Percentiles rank a stretch among this genome's conserved stretches.
These are phyloP conservation scores for Globodera rostochiensis DNA, from an alignment of 1,140 invertebrate genomes.

Conservation along the genomic window DNA sequence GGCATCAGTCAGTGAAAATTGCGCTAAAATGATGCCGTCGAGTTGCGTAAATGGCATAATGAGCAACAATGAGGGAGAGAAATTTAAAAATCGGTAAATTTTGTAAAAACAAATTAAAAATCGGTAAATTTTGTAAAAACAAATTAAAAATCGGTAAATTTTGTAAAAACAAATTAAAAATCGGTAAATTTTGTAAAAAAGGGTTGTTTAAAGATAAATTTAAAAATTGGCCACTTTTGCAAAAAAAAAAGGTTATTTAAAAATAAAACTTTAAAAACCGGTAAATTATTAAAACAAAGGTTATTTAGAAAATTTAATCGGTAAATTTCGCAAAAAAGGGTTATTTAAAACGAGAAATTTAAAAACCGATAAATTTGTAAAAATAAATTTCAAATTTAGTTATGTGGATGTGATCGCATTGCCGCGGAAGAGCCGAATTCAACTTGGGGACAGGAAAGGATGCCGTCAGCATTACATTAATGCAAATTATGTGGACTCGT, in stretches of 20 bases:
- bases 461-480: slow-evolving; percentile 56
- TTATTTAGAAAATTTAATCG: no score
- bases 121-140: no score
- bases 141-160: no score
- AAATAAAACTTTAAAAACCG: no score
- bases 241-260: no score
- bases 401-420: slow-evolving; percentile 59
- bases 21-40: background rate
- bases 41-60: no score
- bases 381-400: slow-evolving; percentile 29
- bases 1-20: background rate
- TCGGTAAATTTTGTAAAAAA: no score
- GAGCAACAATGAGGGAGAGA: slow-evolving; percentile 8
- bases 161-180: no score
- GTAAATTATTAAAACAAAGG: no score
- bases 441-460: slow-evolving; percentile 29
- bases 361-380: slow-evolving; percentile 35
- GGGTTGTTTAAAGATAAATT: no score
- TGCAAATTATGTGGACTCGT: slow-evolving; percentile 64
- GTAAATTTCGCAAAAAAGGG: background rate
- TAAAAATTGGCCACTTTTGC: no score
- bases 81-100: slow-evolving; percentile 43
- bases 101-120: background rate
- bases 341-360: no score
- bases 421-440: slow-evolving; percentile 55